Base-by-base conservation (phyloP, 2,797 vertebrate genomes). In the Peromyscus melanophrys region DNA sequence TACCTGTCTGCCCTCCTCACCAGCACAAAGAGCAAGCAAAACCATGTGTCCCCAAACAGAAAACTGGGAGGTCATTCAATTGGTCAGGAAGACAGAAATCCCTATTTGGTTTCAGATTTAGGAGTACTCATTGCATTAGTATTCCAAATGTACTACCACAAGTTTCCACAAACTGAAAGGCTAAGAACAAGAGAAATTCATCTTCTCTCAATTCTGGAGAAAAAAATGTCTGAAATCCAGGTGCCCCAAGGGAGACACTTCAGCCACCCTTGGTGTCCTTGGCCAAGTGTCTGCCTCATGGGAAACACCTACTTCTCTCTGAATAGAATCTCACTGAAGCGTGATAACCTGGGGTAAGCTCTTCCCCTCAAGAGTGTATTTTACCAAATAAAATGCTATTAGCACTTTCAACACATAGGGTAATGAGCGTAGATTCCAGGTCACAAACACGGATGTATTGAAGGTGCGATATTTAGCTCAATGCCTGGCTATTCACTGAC, bases 171-270 rank as follows among this genome's bases (percentile, higher is more conserved):
- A 69, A 10, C 4, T 0, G 9, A 3, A 0, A 34, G 19, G 23
- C 37, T 52, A 57, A 43, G 67, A 69, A 76, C 65, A 88, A 63
- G 43, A 69, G 29, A 80, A 43, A 55, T 25, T 4, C 23, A 40
- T 57, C 73, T 43, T 71, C 61, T 52, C 49, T 9, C 8, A 11
- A 3, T 83, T 63, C 69, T 69, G 12, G 49, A 63, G 43, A 31
- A 34, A 7, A 12, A 49, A 69, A 61, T 40, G 19, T 57, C 71
- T 8, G 25, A 67, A 40, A 55, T 27, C 7, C 6, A 52, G 49
- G 67, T n/a, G 21, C 34, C 23, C 1, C 4, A 34, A 34, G 16
- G 59, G 25, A 31, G 34, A 23, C 0, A 1, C 4, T 55, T 6
- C 23, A 75, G 2, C 12, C 5, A 46, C 25, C 75, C 11, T 2